Evolutionary conservation across 2,113 vertebrate species (phyloP).

Genomic region (Ophiodon elongatus): DNA sequence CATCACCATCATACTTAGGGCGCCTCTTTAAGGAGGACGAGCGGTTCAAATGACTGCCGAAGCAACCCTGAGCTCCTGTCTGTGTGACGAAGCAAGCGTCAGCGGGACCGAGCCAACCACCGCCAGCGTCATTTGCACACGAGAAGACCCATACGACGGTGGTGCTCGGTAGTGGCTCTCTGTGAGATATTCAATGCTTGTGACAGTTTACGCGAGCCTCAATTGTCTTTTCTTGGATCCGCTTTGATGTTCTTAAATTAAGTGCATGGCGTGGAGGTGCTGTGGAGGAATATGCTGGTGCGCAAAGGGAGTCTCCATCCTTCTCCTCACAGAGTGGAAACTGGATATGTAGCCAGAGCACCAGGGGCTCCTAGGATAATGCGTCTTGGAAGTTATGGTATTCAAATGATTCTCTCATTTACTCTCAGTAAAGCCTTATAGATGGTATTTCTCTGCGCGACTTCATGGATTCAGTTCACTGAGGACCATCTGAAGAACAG

Average conservation of each 20-base stretch:
- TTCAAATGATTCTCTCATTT: constrained; percentile 53
- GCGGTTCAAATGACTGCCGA: constrained; percentile 58
- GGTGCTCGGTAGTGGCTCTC: constrained; percentile 58
- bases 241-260: constrained; percentile 7
- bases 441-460: constrained; percentile 72
- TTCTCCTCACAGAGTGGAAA: constrained; percentile 42
- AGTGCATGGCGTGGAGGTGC: constrained; percentile 37
- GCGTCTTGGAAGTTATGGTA: constrained; percentile 63
- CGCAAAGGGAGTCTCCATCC: constrained; percentile 71
- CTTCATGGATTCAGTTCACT: constrained; percentile 69
- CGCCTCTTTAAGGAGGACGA: constrained; percentile 31
- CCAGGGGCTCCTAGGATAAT: constrained; percentile 36
- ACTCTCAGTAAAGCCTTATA: constrained; percentile 61
- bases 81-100: constrained; percentile 78
- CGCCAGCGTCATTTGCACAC: constrained; percentile 74
- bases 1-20: constrained; percentile 10
- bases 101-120: constrained; percentile 74
- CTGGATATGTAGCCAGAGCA: constrained; percentile 48
- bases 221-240: background rate
- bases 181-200: constrained; percentile 19
- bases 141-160: constrained; percentile 55
- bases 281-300: constrained; percentile 49
- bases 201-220: constrained; percentile 3
- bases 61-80: constrained; percentile 54
- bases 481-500: constrained; percentile 68